Percentiles rank a stretch among this genome's conserved stretches.
Evolutionary conservation across 2,888 invertebrate species (phyloP).

Genomic region (Cacoxenus indagator): DNA sequence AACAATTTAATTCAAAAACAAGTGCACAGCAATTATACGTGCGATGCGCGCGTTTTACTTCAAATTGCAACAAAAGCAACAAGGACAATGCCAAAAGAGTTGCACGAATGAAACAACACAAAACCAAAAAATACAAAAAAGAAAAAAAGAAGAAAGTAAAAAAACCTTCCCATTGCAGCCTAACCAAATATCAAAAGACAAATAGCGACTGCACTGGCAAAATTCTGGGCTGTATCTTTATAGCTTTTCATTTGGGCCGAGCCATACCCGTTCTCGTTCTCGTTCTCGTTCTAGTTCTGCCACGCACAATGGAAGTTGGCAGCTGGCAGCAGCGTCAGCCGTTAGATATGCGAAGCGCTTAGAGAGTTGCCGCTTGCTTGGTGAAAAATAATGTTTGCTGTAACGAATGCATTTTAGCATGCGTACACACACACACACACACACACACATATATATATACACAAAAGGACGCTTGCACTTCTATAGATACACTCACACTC

Average conservation of each 20-base stretch:
- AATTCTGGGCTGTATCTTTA: neutral
- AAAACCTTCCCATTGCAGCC: neutral
- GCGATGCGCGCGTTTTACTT: conserved; percentile 14
- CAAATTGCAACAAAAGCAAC: conserved; percentile 5
- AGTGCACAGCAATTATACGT: conserved; percentile 20
- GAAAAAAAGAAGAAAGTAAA: neutral
- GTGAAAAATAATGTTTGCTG: conserved; percentile 4
- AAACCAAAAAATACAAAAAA: neutral
- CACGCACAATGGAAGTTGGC: conserved; percentile 2
- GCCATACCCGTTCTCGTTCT: neutral
- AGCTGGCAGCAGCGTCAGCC: neutral
- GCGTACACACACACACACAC: neutral
- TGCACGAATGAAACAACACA: neutral
- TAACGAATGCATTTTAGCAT: neutral
- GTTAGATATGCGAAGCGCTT: conserved; percentile 9
- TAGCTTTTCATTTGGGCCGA: neutral
- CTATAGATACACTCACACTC: neutral
- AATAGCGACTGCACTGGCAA: conserved; percentile 9
- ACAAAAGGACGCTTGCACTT: neutral
- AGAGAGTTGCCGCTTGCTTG: neutral
- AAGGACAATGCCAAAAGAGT: conserved; percentile 8
- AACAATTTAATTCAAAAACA: conserved; percentile 10
- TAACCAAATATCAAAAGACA: neutral
- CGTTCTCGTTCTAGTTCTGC: neutral
- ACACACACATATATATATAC: neutral